Percentiles rank a stretch among this genome's conserved stretches.
These are phyloP conservation scores for Frankliniella intonsa DNA, from an alignment of 2,888 invertebrate genomes.

Conservation along the genomic window DNA sequence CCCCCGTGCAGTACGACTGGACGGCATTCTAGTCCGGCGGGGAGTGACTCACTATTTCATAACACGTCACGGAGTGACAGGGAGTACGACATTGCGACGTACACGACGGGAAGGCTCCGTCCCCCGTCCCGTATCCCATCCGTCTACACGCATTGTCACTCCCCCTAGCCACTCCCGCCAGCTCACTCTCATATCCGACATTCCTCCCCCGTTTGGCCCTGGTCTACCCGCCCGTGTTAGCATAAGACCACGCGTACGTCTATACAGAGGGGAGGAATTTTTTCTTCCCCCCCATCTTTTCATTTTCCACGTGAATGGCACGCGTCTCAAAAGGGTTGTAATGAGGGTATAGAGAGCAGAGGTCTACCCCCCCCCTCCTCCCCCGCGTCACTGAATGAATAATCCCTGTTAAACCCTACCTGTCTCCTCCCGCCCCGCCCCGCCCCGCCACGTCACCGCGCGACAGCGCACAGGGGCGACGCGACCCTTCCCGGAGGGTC, in stretches of 20 bases:
- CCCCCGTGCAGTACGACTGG: no score
- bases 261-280: neutral
- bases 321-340: neutral
- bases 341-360: neutral
- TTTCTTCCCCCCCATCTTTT: neutral
- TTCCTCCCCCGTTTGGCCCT: neutral
- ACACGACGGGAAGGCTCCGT: no score
- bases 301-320: neutral
- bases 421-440: neutral
- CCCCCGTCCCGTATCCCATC: no score
- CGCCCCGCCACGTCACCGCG: no score
- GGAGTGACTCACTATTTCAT: slow-evolving; percentile 7
- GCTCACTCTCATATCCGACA: neutral
- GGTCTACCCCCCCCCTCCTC: no score
- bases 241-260: neutral
- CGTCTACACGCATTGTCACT: neutral
- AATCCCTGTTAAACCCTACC: neutral
- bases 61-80: neutral
- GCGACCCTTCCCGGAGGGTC: no score
- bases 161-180: neutral
- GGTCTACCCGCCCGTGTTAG: neutral
- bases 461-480: no score
- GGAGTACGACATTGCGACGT: neutral
- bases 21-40: no score
- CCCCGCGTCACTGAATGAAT: neutral